Evolutionary conservation across 1,140 invertebrate genomes (phyloP).

Genomic region (Drosophila tsacasi): DNA sequence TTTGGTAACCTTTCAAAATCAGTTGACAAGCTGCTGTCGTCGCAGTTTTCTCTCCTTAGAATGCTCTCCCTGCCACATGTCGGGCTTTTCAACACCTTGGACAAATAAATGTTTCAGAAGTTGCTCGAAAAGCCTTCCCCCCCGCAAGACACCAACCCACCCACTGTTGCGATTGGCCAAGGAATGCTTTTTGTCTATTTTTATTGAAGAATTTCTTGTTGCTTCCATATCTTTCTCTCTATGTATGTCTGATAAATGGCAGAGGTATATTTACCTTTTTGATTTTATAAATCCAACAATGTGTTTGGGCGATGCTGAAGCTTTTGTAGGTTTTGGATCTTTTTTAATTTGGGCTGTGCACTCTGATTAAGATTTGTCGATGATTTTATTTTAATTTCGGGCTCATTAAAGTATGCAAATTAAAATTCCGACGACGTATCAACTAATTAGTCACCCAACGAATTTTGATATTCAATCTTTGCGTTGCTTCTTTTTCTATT

Average conservation of each 20-base stretch:
- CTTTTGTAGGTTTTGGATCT: constrained; percentile 29
- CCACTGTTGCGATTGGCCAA: constrained; percentile 17
- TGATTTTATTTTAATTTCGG: constrained; percentile 59
- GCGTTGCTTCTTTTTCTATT: constrained; percentile 8
- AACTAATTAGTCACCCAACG: constrained; percentile 71
- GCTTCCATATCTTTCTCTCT: constrained; percentile 1
- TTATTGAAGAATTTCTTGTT: constrained; percentile 51
- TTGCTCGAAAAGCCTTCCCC: constrained; percentile 10
- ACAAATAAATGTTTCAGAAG: constrained; percentile 69
- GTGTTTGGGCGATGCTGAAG: constrained; percentile 33
- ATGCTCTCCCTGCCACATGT: constrained; percentile 36
- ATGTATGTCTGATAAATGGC: constrained; percentile 33
- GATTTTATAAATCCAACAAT: constrained; percentile 79
- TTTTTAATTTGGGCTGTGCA: constrained; percentile 20
- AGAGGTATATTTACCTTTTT: constrained; percentile 75
- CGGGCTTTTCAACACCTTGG: constrained; percentile 68
- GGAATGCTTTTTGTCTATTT: constrained; percentile 69
- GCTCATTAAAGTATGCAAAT: constrained; percentile 62
- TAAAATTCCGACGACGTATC: constrained; percentile 64
- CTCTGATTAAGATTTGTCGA: constrained; percentile 59
- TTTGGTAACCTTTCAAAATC: constrained; percentile 42
- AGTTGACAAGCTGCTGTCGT: constrained; percentile 65
- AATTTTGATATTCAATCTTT: constrained; percentile 42
- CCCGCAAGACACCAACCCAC: background rate
- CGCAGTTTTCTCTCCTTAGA: constrained; percentile 24